Evolutionary conservation across 1,140 invertebrate species (phyloP).

Genomic region (Heliothis subflexa): DNA sequence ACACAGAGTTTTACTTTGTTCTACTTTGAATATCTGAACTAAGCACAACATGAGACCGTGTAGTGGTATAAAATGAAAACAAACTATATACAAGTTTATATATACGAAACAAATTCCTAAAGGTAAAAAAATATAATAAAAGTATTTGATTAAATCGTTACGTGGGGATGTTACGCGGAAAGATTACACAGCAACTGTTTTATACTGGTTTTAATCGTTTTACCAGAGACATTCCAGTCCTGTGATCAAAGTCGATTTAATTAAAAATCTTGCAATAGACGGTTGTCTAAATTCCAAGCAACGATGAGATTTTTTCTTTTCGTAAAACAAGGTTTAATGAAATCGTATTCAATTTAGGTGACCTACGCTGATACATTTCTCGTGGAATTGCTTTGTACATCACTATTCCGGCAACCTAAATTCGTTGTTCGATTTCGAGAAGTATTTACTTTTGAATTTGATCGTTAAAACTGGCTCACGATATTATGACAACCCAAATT

Average conservation of each 20-base stretch:
- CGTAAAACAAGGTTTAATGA: slow-evolving; percentile 70
- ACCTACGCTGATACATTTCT: slow-evolving; percentile 15
- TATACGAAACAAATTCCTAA: not conserved
- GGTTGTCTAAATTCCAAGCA: slow-evolving; percentile 78
- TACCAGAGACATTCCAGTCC: slow-evolving; percentile 74
- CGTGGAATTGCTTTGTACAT: not conserved
- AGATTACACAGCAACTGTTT: slow-evolving; percentile 59
- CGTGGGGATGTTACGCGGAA: slow-evolving; percentile 40
- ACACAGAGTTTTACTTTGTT: slow-evolving; percentile 18
- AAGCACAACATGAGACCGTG: not conserved
- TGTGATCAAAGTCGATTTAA: slow-evolving; percentile 81
- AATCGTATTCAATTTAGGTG: slow-evolving; percentile 66
- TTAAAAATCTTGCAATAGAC: slow-evolving; percentile 79
- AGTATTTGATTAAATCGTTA: slow-evolving; percentile 53
- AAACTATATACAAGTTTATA: not conserved
- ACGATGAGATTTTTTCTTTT: slow-evolving; percentile 67
- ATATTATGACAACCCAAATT: slow-evolving; percentile 1
- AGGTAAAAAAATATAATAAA: slow-evolving; percentile 22
- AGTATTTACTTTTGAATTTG: not conserved
- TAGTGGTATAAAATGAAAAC: slow-evolving; percentile 5
- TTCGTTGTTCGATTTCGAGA: not conserved
- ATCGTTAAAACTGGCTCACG: not conserved
- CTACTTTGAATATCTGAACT: slow-evolving; percentile 19
- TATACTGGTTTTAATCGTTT: slow-evolving; percentile 76
- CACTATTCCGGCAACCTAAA: not conserved